phyloP scores from a whole-genome alignment of 2,888 invertebrate genomes.

The Cephus nigrinus region DNA sequence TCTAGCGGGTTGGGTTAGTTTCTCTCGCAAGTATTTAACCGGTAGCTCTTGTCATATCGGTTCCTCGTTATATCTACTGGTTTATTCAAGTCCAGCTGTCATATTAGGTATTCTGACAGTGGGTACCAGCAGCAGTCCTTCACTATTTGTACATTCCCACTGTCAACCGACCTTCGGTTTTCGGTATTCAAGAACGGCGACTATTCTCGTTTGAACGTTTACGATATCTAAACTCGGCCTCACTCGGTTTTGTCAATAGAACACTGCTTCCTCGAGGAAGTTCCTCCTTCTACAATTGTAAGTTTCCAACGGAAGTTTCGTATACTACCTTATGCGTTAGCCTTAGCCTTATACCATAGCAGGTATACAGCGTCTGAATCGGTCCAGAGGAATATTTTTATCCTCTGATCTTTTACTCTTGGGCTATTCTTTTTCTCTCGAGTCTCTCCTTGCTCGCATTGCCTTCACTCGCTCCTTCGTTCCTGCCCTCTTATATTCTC shows the following conservation, averaged over 20 bases:
- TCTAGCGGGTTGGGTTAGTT: background rate
- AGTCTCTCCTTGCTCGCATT: background rate
- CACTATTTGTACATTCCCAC: background rate
- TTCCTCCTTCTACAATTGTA: background rate
- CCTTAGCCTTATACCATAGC: background rate
- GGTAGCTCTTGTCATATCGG: background rate
- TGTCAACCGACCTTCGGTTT: background rate
- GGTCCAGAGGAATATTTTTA: too few species aligned
- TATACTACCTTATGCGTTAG: background rate
- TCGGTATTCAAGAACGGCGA: background rate
- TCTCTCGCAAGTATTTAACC: background rate
- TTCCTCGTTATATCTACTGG: background rate
- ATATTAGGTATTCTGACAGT: background rate
- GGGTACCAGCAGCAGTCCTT: background rate
- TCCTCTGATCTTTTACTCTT: background rate
- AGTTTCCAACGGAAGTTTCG: background rate
- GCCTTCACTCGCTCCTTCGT: background rate
- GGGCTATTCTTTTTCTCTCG: background rate
- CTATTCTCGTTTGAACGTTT: background rate
- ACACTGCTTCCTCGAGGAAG: background rate
- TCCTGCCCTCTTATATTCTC: background rate
- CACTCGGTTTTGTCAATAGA: background rate
- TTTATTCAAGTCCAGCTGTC: background rate
- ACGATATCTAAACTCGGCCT: background rate
- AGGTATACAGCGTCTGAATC: background rate